Percentiles rank a stretch among this genome's conserved stretches.
phyloP scores from a whole-genome alignment of 2,888 invertebrate genomes.

The Synergus gifuensis region DNA sequence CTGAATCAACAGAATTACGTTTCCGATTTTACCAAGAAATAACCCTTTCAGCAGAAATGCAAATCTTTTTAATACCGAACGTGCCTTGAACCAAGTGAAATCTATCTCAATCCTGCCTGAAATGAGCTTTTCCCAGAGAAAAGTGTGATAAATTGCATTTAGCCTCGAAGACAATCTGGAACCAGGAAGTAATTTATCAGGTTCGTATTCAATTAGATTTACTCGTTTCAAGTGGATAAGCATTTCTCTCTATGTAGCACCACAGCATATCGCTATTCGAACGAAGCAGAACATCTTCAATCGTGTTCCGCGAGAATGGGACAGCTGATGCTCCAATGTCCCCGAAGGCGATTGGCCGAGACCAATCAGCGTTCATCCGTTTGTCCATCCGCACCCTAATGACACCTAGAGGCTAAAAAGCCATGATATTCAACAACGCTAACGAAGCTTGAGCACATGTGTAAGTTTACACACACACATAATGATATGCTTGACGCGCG shows the following conservation, averaged over 20 bases:
- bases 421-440: slow-evolving; percentile 75
- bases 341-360: slow-evolving; percentile 73
- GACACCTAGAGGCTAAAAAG: slow-evolving; percentile 76
- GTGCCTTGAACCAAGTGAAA: slow-evolving; percentile 37
- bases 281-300: slow-evolving; percentile 48
- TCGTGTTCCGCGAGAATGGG: slow-evolving; percentile 67
- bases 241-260: slow-evolving; percentile 42
- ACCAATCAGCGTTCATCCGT: slow-evolving; percentile 71
- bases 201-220: slow-evolving; percentile 41
- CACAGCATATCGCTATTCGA: slow-evolving; percentile 45
- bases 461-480: slow-evolving; percentile 9
- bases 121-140: slow-evolving; percentile 24
- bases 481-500: slow-evolving; percentile 53
- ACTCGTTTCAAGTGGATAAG: slow-evolving; percentile 32
- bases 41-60: slow-evolving; percentile 22
- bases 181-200: slow-evolving; percentile 42
- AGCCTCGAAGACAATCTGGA: slow-evolving; percentile 34
- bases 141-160: slow-evolving; percentile 41
- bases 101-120: slow-evolving; percentile 27
- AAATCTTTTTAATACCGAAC: slow-evolving; percentile 36
- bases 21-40: slow-evolving; percentile 12
- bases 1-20: slow-evolving; percentile 7
- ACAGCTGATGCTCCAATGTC: slow-evolving; percentile 74
- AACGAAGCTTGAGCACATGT: slow-evolving; percentile 65
- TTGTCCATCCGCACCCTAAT: slow-evolving; percentile 71